phyloP scores from a whole-genome alignment of 2,113 vertebrate genomes.

The Cervus canadensis region DNA sequence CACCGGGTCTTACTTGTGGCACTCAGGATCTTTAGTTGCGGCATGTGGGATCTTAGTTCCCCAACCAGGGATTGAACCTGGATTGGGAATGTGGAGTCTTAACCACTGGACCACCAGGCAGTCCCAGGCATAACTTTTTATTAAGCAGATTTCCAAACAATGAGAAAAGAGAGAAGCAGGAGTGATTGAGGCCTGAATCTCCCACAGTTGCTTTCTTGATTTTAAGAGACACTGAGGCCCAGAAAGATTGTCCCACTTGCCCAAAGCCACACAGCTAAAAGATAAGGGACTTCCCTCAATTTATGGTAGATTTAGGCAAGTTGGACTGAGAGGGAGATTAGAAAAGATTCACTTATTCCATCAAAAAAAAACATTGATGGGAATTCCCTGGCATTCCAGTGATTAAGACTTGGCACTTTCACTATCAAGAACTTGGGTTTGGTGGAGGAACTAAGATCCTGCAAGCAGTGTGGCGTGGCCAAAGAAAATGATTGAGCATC shows the following conservation, averaged over 20 bases:
- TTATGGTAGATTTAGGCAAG: neutral
- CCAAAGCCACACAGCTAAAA: neutral
- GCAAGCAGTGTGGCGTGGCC: neutral
- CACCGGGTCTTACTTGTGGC: neutral
- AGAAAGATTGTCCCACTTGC: neutral
- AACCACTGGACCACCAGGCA: neutral
- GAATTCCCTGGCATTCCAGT: neutral
- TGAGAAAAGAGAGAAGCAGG: neutral
- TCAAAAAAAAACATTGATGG: neutral
- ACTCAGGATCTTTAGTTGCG: neutral
- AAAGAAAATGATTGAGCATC: neutral
- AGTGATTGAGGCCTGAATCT: neutral
- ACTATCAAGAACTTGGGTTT: neutral
- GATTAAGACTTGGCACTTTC: neutral
- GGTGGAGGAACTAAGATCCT: neutral
- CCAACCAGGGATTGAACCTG: neutral
- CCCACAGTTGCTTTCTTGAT: neutral
- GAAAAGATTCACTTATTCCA: neutral
- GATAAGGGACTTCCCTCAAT: neutral
- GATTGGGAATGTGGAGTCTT: neutral
- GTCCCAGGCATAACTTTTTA: neutral
- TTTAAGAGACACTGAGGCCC: neutral
- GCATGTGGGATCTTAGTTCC: neutral
- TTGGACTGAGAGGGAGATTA: neutral
- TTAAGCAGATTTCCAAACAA: neutral